Percentiles rank a stretch among this genome's conserved stretches.
Evolutionary conservation across 2,113 vertebrate species (phyloP).

Genomic region (Isichthys henryi): DNA sequence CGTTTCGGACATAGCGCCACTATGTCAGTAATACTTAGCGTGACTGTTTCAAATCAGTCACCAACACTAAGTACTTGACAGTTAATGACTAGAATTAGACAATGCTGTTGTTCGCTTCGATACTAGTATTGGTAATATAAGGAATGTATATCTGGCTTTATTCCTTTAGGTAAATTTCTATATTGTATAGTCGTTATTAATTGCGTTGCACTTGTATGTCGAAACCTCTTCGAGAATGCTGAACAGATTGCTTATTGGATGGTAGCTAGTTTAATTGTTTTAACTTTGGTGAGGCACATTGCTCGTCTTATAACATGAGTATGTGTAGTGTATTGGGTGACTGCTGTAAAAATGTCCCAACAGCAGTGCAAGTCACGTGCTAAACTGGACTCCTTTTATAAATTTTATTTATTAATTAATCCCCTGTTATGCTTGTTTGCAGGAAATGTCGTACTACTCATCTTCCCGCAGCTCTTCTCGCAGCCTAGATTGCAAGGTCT

Average conservation of each 20-base stretch:
- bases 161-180: background rate
- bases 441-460: slow-evolving; percentile 29
- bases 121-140: background rate
- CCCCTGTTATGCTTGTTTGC: slow-evolving; percentile 7
- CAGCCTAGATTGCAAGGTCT: slow-evolving; percentile 26
- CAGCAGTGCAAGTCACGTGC: background rate
- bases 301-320: background rate
- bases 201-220: background rate
- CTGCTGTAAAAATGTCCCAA: background rate
- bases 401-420: too few species aligned
- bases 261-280: background rate
- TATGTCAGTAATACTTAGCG: background rate
- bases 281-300: background rate
- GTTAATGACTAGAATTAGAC: background rate
- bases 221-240: background rate
- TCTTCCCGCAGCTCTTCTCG: slow-evolving; percentile 63
- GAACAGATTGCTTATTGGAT: background rate
- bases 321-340: background rate
- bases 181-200: background rate
- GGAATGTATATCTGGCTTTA: background rate
- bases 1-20: background rate
- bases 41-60: background rate
- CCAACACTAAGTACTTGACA: background rate
- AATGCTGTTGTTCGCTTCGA: background rate
- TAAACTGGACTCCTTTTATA: background rate